phyloP scores from a whole-genome alignment of 2,888 invertebrate genomes.

The Ochlodes sylvanus region DNA sequence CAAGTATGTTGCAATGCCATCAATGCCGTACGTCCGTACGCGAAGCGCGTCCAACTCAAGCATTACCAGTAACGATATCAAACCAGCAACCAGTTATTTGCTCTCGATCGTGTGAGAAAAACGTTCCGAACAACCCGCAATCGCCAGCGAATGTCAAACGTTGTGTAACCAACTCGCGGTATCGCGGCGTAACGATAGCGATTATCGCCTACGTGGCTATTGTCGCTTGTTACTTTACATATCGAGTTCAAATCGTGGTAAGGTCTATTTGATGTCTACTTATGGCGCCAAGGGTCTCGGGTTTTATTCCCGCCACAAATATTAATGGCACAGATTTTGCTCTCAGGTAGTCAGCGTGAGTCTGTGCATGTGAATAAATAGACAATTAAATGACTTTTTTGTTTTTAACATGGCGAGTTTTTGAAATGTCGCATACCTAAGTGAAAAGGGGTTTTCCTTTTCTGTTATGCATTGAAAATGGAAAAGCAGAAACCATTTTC shows the following conservation, averaged over 20 bases:
- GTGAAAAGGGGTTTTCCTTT: too few species aligned
- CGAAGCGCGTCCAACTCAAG: constrained; percentile 57
- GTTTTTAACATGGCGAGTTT: too few species aligned
- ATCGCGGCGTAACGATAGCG: background rate
- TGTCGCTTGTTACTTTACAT: constrained; percentile 60
- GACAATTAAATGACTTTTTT: too few species aligned
- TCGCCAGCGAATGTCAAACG: constrained; percentile 80
- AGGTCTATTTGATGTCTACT: too few species aligned
- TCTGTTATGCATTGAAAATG: too few species aligned
- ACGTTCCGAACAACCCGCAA: constrained; percentile 72
- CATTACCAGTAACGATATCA: constrained; percentile 72
- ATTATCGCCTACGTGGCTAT: constrained; percentile 42
- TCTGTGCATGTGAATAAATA: too few species aligned
- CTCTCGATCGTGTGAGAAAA: constrained; percentile 83
- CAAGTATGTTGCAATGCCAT: background rate
- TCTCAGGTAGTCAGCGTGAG: too few species aligned
- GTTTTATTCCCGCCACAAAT: too few species aligned
- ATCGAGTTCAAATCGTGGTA: background rate
- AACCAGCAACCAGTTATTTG: constrained; percentile 81
- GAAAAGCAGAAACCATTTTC: too few species aligned
- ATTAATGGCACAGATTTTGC: too few species aligned
- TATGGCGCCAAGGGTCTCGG: too few species aligned
- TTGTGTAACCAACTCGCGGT: constrained; percentile 57
- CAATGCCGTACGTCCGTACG: constrained; percentile 46
- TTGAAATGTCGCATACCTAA: too few species aligned